Base-by-base conservation (phyloP, 2,113 vertebrate genomes). In the Naja naja region DNA sequence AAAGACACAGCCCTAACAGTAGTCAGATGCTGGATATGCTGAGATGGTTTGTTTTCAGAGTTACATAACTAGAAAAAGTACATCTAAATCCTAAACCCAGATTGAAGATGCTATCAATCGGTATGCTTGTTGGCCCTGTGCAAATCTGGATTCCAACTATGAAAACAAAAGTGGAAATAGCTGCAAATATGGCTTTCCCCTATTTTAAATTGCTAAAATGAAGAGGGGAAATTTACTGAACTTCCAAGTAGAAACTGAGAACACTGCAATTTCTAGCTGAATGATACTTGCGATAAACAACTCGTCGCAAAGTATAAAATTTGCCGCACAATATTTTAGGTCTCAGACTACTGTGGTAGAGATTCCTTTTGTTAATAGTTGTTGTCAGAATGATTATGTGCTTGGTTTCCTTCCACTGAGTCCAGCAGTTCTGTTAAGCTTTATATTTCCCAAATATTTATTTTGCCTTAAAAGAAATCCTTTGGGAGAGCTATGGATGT, bases 361-460 rank as follows among this genome's bases (percentile, higher is more conserved):
- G 89, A 94, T 95, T 90, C 55, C 55, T 55, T 90, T 88, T 53
- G 87, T 69, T 90, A 81, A 45, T 94, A 94, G 94, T 92, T 91
- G 54, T 30, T 89, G 60, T 89, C 52, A 55, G 18, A 92, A 69
- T 64, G 56, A 92, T 88, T 69, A 27, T 88, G 30, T 74, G 56
- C 23, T 92, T 54, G 16, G 16, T 45, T 43, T 92, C 10, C 52
- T 85, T 89, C 64, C 14, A 56, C 87, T n/a, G 49, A 92, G 30
- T 25, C 45, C 11, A 88, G 23, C n/a, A 43, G 52, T 54, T 55
- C 55, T 74, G 49, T 47, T 52, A 86, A n/a, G 30, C 22, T 12
- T 64, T 39, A 18, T 87, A 4, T 54, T n/a, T 14, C 49, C 58
- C 22, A n/a, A 9, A 91, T 90, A 95, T 95, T 58, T 87, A 60